Evolutionary conservation across 2,888 invertebrate genomes (phyloP).

Genomic region (Athripsodes cinereus): DNA sequence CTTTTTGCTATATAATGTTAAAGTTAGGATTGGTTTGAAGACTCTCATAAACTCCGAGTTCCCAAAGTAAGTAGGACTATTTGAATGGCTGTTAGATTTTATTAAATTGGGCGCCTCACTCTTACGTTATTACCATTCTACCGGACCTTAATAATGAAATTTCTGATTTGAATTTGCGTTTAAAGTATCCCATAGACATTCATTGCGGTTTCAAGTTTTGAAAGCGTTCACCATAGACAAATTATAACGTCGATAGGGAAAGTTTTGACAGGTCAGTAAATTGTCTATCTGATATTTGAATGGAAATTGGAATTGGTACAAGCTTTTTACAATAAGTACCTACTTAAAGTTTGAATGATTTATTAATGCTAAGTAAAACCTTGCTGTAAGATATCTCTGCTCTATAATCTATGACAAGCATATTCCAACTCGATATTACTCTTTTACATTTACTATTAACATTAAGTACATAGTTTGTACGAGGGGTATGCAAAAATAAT

Average conservation of each 20-base stretch:
- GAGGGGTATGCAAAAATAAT: too few species aligned
- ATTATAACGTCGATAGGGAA: slow-evolving; percentile 6
- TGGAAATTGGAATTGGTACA: slow-evolving; percentile 1
- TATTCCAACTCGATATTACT: too few species aligned
- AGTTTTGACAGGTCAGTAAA: slow-evolving; percentile 7
- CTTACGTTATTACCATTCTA: not conserved
- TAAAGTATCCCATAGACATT: slow-evolving; percentile 2
- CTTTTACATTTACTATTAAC: too few species aligned
- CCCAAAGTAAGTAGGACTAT: too few species aligned
- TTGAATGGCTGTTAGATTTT: not conserved
- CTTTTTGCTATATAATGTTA: too few species aligned
- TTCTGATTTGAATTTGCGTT: not conserved
- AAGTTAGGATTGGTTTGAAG: too few species aligned
- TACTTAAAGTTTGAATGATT: not conserved
- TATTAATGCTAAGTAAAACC: not conserved
- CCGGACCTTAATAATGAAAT: not conserved
- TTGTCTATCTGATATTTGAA: slow-evolving; percentile 6
- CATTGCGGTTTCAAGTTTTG: slow-evolving; percentile 1
- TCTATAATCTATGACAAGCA: too few species aligned
- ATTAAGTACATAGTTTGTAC: too few species aligned
- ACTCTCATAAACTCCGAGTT: too few species aligned
- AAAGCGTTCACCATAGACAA: slow-evolving; percentile 7
- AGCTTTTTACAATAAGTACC: not conserved
- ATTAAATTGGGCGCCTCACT: not conserved
- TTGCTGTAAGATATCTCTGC: not conserved